A percentile compares a stretch with the other conserved stretches of the same genome.
Evolutionary conservation across 2,113 vertebrate genomes (phyloP).

Genomic region (Uria lomvia): DNA sequence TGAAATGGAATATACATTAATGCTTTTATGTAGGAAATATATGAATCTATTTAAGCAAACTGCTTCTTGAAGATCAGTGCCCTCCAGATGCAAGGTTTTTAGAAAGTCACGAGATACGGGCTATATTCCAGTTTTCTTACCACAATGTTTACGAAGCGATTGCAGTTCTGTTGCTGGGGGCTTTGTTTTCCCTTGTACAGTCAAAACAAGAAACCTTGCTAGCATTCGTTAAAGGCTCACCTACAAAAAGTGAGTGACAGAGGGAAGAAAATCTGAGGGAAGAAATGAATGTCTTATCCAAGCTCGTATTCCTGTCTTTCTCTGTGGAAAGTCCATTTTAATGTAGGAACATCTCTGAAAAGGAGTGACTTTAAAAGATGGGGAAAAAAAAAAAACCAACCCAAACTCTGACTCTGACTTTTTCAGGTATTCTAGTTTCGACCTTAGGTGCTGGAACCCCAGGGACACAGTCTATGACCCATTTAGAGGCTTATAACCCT

Average conservation of each 20-base stretch:
- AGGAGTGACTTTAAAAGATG: background rate
- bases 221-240: background rate
- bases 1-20: background rate
- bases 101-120: background rate
- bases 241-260: background rate
- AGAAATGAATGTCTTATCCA: background rate
- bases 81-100: background rate
- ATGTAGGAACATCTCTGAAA: background rate
- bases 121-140: background rate
- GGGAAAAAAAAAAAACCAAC: background rate
- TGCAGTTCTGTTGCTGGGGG: background rate
- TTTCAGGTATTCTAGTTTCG: background rate
- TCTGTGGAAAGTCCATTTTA: background rate
- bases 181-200: background rate
- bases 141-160: fast-evolving
- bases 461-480: background rate
- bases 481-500: background rate
- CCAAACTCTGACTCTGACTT: background rate
- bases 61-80: background rate
- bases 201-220: background rate
- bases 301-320: background rate
- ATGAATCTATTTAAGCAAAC: background rate
- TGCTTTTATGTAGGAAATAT: background rate
- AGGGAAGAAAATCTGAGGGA: background rate
- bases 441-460: background rate